Base-by-base conservation (phyloP, 1,140 invertebrate species). In the Leptinotarsa undecemlineata region DNA sequence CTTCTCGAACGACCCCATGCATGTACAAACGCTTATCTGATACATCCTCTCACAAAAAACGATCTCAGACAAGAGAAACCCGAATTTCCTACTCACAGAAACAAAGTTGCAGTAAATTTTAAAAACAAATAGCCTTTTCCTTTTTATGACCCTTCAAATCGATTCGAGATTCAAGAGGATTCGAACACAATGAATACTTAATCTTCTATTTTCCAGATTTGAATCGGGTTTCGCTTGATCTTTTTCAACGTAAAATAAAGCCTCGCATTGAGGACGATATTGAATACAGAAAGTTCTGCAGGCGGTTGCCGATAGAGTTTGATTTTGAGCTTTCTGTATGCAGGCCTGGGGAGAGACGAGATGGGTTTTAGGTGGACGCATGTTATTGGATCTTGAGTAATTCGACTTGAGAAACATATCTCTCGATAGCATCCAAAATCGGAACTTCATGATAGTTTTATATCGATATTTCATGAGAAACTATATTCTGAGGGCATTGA, bases 131-230 rank as follows among this genome's bases (percentile, higher is more conserved):
- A 73, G 76, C 70, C 62, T 33, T 69, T 74, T 72, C 68, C 61
- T 72, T 77, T 77, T 77, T 73, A 77, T 70, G 71, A 76, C 74
- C 67, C 71, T 60, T 72, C 42, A 68, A 72, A 72, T 68, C 70
- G 70, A 77, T 57, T 19, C 61, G 64, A 61, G 70, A 66, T 73
- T 72, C 71, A 60, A 48, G 20, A 33, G 73, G 73, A 77, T 77
- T 75, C 71, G 48, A 73, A 73, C 20, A 70, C 76, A 77, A 77
- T 77, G 76, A 77, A 77, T 77, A 77, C 71, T 77, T 77, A 77
- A 74, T 74, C 73, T 70, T 48, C 73, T 69, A 74, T 77, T 76
- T 77, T 75, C 74, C 74, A 77, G 76, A 77, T 77, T 77, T 74
- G 71, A 77, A 73, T 77, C 74, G 74, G 73, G 68, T 75, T 77